These are phyloP conservation scores for Ailuropoda melanoleuca DNA, from an alignment of 2,113 vertebrate species.

Conservation along the genomic window DNA sequence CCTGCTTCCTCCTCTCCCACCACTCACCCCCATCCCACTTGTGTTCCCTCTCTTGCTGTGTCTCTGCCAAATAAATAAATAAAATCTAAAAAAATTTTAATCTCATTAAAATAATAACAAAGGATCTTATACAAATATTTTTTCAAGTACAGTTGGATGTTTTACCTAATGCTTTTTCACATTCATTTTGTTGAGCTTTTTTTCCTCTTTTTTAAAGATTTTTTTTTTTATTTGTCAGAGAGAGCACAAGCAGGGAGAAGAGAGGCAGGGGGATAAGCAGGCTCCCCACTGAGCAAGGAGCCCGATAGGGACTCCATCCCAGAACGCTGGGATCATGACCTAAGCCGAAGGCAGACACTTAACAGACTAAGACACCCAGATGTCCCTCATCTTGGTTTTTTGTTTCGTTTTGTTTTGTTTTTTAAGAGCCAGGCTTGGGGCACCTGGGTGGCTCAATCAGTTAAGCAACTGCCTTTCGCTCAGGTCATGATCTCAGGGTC, in stretches of 20 bases:
- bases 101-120: constrained; percentile 7
- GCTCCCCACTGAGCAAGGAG: neutral
- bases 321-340: neutral
- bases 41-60: no score
- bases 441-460: neutral
- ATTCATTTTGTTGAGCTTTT: neutral
- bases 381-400: no score
- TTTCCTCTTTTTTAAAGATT: neutral
- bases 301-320: neutral
- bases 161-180: neutral
- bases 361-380: neutral
- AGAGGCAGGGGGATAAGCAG: no score
- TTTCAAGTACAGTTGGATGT: neutral
- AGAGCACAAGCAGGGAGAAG: no score
- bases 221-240: no score
- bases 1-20: no score
- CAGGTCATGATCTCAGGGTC: neutral
- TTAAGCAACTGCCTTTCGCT: neutral
- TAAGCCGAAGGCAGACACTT: neutral
- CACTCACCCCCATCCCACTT: no score
- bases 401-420: neutral
- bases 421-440: neutral
- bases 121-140: neutral
- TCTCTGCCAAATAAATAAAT: no score
- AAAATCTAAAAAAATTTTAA: neutral